These are phyloP conservation scores for Plebejus argus DNA, from an alignment of 2,888 invertebrate species.

Conservation along the genomic window DNA sequence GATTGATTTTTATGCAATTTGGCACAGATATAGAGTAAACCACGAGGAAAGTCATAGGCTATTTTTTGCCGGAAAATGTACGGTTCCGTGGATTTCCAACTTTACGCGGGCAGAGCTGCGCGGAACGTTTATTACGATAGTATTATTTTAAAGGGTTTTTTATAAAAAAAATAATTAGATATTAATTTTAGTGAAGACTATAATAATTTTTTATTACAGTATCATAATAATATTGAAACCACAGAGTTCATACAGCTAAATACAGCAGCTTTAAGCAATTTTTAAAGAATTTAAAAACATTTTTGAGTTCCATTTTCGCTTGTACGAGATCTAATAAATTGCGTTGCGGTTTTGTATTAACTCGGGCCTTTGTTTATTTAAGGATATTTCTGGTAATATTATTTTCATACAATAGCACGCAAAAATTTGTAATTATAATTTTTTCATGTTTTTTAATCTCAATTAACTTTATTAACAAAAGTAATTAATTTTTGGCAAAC, in stretches of 20 bases:
- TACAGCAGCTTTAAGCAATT: not conserved
- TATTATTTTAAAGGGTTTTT: no score
- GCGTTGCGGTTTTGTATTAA: constrained; percentile 40
- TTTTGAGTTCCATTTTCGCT: constrained; percentile 33
- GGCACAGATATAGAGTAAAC: no score
- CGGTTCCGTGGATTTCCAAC: no score
- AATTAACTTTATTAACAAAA: constrained; percentile 2
- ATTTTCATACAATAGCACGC: constrained; percentile 4
- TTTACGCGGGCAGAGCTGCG: no score
- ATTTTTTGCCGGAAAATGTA: no score
- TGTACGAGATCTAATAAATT: constrained; percentile 39
- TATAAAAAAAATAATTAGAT: no score
- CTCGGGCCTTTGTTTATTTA: constrained; percentile 35
- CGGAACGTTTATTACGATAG: no score
- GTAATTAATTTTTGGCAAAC: not conserved
- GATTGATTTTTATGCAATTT: no score
- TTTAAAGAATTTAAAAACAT: constrained; percentile 9
- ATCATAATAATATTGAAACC: not conserved
- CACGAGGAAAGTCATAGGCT: no score
- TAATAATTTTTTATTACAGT: not conserved
- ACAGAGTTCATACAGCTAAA: not conserved
- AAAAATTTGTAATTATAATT: constrained; percentile 27
- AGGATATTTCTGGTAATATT: constrained; percentile 23
- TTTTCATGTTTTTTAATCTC: constrained; percentile 22
- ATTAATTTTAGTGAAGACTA: no score